Conservation (phyloP, 2,113 vertebrate species). For the Urocolius indicus region DNA sequence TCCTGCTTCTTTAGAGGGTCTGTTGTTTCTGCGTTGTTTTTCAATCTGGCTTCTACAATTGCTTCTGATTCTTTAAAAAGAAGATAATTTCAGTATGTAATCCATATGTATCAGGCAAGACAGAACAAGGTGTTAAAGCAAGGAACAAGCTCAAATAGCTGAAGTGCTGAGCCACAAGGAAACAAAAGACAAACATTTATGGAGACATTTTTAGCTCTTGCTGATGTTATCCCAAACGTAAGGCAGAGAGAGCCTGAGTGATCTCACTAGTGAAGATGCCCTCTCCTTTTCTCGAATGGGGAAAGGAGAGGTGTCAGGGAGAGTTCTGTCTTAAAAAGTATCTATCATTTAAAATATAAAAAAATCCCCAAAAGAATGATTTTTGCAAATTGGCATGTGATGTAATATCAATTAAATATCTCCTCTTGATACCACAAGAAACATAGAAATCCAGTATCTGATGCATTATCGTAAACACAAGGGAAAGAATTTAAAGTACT, state of each 20-base stretch:
- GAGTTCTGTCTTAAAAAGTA: not conserved
- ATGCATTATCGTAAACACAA: not conserved
- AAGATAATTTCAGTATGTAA: conserved; percentile 55
- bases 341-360: not conserved
- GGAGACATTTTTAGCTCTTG: not conserved
- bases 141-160: not conserved
- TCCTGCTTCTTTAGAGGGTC: conserved; percentile 74
- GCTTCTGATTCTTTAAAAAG: conserved; percentile 85
- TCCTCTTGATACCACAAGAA: not conserved
- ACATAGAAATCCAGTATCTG: not conserved
- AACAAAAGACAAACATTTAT: not conserved
- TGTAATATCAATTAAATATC: not conserved
- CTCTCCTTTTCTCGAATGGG: not conserved
- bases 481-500: not conserved
- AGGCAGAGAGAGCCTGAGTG: not conserved
- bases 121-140: not conserved
- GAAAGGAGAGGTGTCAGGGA: not conserved
- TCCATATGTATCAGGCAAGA: not conserved
- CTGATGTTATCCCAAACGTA: not conserved
- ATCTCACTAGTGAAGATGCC: not conserved
- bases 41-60: conserved; percentile 82
- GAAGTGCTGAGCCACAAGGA: not conserved
- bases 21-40: conserved; percentile 76
- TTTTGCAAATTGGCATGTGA: not conserved
- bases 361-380: not conserved